These are phyloP conservation scores for Rhinichthys klamathensis DNA, from an alignment of 2,113 vertebrate species.

Conservation along the genomic window DNA sequence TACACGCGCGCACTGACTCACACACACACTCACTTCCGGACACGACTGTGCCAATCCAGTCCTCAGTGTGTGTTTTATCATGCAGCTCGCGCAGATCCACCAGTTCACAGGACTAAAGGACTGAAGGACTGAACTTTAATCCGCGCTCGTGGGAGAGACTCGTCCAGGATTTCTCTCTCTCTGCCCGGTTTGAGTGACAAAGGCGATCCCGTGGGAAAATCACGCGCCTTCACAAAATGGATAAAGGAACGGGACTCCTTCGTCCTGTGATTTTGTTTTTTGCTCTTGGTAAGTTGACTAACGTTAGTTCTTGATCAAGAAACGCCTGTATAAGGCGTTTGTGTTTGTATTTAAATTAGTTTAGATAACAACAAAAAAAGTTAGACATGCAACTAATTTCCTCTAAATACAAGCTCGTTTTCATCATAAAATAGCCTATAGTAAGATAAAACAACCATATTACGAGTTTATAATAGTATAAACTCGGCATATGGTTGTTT, in stretches of 20 bases:
- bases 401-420: no score
- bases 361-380: neutral
- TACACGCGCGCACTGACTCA: neutral
- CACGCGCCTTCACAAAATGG: slow-evolving; percentile 42
- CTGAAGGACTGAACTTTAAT: neutral
- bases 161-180: neutral
- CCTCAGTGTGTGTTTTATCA: neutral
- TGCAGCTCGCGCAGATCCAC: slow-evolving; percentile 2
- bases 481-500: neutral
- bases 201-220: slow-evolving; percentile 44
- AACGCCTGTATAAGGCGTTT: no score
- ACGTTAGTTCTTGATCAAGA: no score
- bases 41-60: neutral
- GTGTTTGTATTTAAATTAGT: neutral
- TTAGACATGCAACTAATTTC: neutral
- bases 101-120: neutral
- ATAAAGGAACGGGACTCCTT: slow-evolving; percentile 13
- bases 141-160: neutral
- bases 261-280: neutral
- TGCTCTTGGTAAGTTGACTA: slow-evolving; percentile 25
- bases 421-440: no score
- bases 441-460: no score
- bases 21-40: slow-evolving; percentile 44
- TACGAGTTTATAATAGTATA: neutral
- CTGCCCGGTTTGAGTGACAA: slow-evolving; percentile 31